Evolutionary conservation across 2,113 vertebrate species (phyloP), one percentile per base, ranked within the genome.

Genomic region (Actenoides hombroni): DNA sequence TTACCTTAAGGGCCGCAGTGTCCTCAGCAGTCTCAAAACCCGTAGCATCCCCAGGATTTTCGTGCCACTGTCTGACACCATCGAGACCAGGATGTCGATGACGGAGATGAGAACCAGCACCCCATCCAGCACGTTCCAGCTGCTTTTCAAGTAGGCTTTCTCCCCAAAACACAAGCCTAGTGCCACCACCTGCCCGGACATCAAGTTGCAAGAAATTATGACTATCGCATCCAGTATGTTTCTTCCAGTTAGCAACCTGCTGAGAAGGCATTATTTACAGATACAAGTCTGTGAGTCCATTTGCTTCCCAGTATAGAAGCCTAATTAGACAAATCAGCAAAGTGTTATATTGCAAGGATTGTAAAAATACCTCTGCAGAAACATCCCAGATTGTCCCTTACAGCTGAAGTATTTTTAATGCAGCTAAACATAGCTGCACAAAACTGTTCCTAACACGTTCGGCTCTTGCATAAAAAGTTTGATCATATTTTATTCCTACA

Each of bases 41-140:
- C 99, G 82, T 77, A 99, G 97, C 99, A 99, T 99, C 44, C 99
- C 99, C 92, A 99, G 98, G 96, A 99, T 99, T 97, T 99, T 99
- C 3, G 99, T 99, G 57, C 99, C 98, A 1, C 98, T 99, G 97
- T 99, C 99, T 7, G 99, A 99, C 92, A 99, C 98, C 98, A 99
- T 94, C 2, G 99, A 99, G 91, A 99, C 99, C 90, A 99, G 98
- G 97, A 99, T 99, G 97, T 99, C 99, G 16, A 99, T 99, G 76
- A 99, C 98, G 0, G 99, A 99, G 97, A 99, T 99, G 97, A 99
- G 98, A 96, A 99, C 99, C 95, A 99, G 95, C 97, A 99, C 98
- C 67, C 99, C 99, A 20, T 99, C 99, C 88, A 99, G 98, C 78
- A 99, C 65, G 16, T 99, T 99, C 99, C 99, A 99, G 97, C 98